Evolutionary conservation across 2,113 vertebrate genomes (phyloP).

Genomic region (Tachuris rubrigastra): DNA sequence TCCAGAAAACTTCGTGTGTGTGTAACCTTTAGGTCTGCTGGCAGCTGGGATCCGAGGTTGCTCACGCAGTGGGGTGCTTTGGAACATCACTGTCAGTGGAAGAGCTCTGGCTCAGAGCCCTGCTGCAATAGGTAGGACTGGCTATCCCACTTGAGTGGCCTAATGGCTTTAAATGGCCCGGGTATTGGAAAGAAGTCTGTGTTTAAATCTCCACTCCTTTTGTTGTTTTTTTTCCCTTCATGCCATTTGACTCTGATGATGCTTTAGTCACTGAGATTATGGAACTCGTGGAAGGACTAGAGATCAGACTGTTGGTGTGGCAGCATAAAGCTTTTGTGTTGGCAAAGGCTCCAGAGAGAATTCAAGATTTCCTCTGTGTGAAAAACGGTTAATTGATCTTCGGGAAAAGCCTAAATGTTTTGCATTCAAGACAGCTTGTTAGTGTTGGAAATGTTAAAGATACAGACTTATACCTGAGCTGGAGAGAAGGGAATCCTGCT

Average conservation of each 20-base stretch:
- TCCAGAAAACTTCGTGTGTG: background rate
- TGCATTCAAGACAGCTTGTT: background rate
- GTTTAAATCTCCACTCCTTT: background rate
- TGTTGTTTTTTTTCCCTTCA: background rate
- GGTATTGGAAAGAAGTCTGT: background rate
- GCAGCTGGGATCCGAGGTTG: background rate
- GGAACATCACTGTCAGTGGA: accelerated
- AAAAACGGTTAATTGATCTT: background rate
- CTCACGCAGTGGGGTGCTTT: background rate
- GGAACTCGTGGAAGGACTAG: background rate
- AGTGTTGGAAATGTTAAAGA: background rate
- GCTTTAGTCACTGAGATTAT: background rate
- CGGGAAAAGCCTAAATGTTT: background rate
- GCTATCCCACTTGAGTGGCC: background rate
- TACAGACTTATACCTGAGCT: background rate
- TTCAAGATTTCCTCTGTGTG: background rate
- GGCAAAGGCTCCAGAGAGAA: background rate
- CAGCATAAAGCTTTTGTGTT: background rate
- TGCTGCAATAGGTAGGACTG: background rate
- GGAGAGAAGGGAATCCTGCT: background rate
- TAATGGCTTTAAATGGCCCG: background rate
- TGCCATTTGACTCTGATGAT: background rate
- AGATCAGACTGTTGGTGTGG: background rate
- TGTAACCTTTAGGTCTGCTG: background rate
- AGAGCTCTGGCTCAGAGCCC: background rate